Percentiles rank a stretch among this genome's conserved stretches.
These are phyloP conservation scores for Trissonchulus sp. DNA, from an alignment of 2,888 invertebrate species.

Conservation along the genomic window DNA sequence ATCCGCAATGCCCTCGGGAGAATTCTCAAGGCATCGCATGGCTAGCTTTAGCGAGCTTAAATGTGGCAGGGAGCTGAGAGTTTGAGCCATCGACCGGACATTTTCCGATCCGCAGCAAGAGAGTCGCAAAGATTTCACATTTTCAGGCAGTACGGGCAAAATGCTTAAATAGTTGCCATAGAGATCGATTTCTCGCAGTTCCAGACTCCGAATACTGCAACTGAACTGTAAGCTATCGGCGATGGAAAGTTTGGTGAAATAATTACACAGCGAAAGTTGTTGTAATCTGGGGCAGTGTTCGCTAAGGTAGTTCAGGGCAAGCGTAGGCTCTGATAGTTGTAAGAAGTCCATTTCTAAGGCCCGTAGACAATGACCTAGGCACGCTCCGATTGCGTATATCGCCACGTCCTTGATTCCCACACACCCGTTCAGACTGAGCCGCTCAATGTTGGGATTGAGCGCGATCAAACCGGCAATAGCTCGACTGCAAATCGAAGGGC, in stretches of 20 bases:
- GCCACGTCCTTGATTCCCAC: constrained; percentile 46
- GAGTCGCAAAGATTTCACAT: constrained; percentile 43
- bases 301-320: constrained; percentile 43
- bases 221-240: constrained; percentile 17
- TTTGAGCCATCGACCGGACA: constrained; percentile 37
- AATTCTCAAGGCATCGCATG: neutral
- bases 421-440: constrained; percentile 47
- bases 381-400: constrained; percentile 47
- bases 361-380: constrained; percentile 40
- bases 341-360: constrained; percentile 47
- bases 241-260: constrained; percentile 36
- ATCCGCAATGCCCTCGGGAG: neutral
- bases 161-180: constrained; percentile 46
- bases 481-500: constrained; percentile 42
- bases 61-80: constrained; percentile 32
- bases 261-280: constrained; percentile 47
- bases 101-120: constrained; percentile 43
- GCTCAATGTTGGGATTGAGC: constrained; percentile 43
- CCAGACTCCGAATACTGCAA: constrained; percentile 9
- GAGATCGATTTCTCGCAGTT: constrained; percentile 44
- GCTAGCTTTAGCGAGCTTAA: neutral
- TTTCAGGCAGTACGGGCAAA: constrained; percentile 44
- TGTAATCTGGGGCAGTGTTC: constrained; percentile 44
- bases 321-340: constrained; percentile 39
- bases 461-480: constrained; percentile 43